A percentile compares a stretch with the other conserved stretches of the same genome.
Conservation (phyloP, 2,113 vertebrate genomes). For the Nansenia antarctica region DNA sequence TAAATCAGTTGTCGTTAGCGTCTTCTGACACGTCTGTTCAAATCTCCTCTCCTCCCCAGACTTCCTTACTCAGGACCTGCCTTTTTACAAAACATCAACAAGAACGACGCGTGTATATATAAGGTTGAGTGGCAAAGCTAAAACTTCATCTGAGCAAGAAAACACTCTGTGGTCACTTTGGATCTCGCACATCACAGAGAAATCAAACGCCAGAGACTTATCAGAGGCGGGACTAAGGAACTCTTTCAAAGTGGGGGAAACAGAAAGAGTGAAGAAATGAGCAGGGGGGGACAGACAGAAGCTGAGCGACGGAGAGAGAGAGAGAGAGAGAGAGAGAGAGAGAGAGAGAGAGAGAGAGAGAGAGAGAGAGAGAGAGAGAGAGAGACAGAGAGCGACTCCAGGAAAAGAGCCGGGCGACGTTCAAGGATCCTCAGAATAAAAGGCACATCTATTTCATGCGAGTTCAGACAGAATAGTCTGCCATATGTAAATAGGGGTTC, state of each 20-base stretch:
- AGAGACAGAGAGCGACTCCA: conserved; percentile 21
- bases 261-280: conserved; percentile 5
- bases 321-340: conserved; percentile 31
- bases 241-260: conserved; percentile 2
- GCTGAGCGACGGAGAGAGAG: neutral
- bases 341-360: neutral
- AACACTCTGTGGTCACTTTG: neutral
- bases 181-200: neutral
- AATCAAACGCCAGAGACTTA: neutral
- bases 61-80: neutral
- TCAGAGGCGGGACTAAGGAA: neutral
- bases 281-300: neutral
- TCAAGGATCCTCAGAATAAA: conserved; percentile 61
- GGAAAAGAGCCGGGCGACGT: conserved; percentile 40
- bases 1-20: neutral
- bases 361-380: conserved; percentile 19
- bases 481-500: conserved; percentile 78
- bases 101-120: neutral
- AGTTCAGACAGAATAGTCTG: conserved; percentile 76
- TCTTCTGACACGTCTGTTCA: too few species aligned
- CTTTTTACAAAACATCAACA: neutral
- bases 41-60: too few species aligned
- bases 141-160: neutral
- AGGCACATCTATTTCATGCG: conserved; percentile 68
- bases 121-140: neutral